Conservation (phyloP, 1,140 invertebrate genomes). For the Rhopalosiphum padi region DNA sequence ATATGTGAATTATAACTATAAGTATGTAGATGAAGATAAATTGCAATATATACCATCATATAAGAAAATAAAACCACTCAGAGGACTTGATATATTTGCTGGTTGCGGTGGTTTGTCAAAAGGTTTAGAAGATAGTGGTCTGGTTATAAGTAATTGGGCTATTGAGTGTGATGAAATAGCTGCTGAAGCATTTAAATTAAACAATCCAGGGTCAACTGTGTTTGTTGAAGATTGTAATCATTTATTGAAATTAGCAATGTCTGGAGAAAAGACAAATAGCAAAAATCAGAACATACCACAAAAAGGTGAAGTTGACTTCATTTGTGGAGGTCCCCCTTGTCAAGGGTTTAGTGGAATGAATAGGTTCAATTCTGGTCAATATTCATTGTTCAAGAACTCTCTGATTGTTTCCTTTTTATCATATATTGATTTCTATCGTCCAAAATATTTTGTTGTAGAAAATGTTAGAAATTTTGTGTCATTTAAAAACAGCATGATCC, state of each 20-base stretch:
- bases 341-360: slow-evolving; percentile 93
- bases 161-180: slow-evolving; percentile 82
- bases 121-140: slow-evolving; percentile 76
- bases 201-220: slow-evolving; percentile 77
- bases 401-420: slow-evolving; percentile 84
- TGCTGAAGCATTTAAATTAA: slow-evolving; percentile 80
- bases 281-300: slow-evolving; percentile 74
- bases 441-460: slow-evolving; percentile 84
- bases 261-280: slow-evolving; percentile 65
- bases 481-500: slow-evolving; percentile 80
- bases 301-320: slow-evolving; percentile 82
- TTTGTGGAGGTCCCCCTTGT: slow-evolving; percentile 90
- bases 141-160: slow-evolving; percentile 79
- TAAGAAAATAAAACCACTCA: slow-evolving; percentile 68
- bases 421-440: slow-evolving; percentile 87
- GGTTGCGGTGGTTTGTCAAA: slow-evolving; percentile 84
- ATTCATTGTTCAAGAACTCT: slow-evolving; percentile 88
- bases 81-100: slow-evolving; percentile 85
- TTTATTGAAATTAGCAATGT: slow-evolving; percentile 72
- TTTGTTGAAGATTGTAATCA: slow-evolving; percentile 84
- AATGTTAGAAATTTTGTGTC: slow-evolving; percentile 88
- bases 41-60: slow-evolving; percentile 62
- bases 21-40: slow-evolving; percentile 70
- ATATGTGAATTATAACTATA: slow-evolving; percentile 66
- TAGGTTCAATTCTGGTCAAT: slow-evolving; percentile 85